These are phyloP conservation scores for Oreotrochilus melanogaster DNA, from an alignment of 2,113 vertebrate genomes.

Conservation along the genomic window DNA sequence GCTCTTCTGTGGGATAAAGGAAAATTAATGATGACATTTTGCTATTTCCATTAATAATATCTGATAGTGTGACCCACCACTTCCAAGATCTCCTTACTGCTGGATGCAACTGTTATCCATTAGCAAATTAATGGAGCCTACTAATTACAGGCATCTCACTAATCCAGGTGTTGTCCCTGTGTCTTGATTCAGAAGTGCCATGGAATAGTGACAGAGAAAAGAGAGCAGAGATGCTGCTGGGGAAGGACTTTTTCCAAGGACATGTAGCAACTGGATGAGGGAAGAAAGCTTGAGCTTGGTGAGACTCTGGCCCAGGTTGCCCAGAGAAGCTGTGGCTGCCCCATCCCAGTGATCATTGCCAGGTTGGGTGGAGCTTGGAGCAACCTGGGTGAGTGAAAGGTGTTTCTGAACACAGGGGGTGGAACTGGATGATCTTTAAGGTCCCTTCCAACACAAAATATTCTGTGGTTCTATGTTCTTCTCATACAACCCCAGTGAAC, in stretches of 20 bases:
- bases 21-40: not conserved
- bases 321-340: too few species aligned
- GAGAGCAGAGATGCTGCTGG: not conserved
- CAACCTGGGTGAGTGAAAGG: too few species aligned
- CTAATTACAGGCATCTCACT: not conserved
- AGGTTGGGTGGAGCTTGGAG: too few species aligned
- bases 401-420: too few species aligned
- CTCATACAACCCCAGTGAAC: not conserved
- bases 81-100: not conserved
- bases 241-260: too few species aligned
- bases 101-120: not conserved
- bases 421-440: too few species aligned
- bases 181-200: not conserved
- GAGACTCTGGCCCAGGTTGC: too few species aligned
- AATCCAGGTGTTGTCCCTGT: accelerated
- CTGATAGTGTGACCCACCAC: accelerated
- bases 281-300: too few species aligned
- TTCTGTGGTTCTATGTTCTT: too few species aligned
- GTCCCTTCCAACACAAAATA: too few species aligned
- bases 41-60: not conserved
- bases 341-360: too few species aligned
- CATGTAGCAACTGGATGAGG: too few species aligned
- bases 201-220: not conserved
- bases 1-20: not conserved
- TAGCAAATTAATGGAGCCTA: not conserved